Percentiles rank a stretch among this genome's conserved stretches.
phyloP scores from a whole-genome alignment of 2,888 invertebrate species.

The Ceraclea dissimilis region DNA sequence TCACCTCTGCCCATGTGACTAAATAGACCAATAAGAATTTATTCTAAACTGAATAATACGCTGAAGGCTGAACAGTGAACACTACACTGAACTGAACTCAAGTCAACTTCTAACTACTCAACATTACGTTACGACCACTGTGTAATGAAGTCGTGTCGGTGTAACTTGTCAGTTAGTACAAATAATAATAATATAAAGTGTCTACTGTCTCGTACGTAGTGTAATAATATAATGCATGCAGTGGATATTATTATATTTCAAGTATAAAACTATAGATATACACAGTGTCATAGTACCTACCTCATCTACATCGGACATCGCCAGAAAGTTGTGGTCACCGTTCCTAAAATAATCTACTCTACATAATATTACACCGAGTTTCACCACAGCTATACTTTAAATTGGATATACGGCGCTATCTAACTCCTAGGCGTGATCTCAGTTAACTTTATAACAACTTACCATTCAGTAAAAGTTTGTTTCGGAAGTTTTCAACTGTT shows the following conservation, averaged over 20 bases:
- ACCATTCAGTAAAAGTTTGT: constrained; percentile 9
- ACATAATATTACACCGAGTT: neutral
- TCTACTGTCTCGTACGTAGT: no score
- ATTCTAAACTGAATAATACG: neutral
- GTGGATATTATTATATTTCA: no score
- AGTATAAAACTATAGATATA: no score
- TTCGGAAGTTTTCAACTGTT: constrained; percentile 4
- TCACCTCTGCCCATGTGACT: constrained; percentile 19
- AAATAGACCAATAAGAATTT: constrained; percentile 24
- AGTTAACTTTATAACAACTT: constrained; percentile 13
- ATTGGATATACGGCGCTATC: constrained; percentile 18
- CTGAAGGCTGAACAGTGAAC: no score
- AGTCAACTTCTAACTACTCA: neutral
- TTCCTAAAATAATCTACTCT: constrained; percentile 23
- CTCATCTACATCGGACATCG: constrained; percentile 16
- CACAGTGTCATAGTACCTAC: no score
- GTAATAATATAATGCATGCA: no score
- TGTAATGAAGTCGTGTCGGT: neutral
- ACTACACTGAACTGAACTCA: no score
- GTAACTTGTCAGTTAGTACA: neutral
- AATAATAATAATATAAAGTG: neutral
- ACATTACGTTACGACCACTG: neutral
- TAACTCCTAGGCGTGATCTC: constrained; percentile 17
- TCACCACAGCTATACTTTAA: neutral
- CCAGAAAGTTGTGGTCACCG: constrained; percentile 24